Evolutionary conservation across 2,888 invertebrate species (phyloP).

Genomic region (Ochropleura leucogaster): DNA sequence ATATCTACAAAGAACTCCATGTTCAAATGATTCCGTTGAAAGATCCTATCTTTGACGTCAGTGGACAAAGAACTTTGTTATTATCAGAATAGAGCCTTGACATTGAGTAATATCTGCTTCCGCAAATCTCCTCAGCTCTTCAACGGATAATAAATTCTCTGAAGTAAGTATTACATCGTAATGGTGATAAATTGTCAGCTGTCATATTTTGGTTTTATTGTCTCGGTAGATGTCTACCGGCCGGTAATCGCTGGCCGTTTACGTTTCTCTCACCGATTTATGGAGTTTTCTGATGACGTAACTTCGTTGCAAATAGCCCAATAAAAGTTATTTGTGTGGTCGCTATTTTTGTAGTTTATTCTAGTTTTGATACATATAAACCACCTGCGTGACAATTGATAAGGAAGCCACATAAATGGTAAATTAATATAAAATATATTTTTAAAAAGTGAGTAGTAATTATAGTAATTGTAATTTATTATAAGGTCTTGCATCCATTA

Average conservation of each 20-base stretch:
- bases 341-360: slow-evolving; percentile 74
- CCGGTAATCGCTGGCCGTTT: slow-evolving; percentile 81
- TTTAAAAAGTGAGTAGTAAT: no score
- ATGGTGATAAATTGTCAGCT: slow-evolving; percentile 79
- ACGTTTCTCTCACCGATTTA: slow-evolving; percentile 83
- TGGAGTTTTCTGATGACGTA: slow-evolving; percentile 85
- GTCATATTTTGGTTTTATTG: slow-evolving; percentile 84
- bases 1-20: slow-evolving; percentile 25
- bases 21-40: slow-evolving; percentile 62
- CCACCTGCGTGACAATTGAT: not conserved
- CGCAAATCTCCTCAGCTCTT: slow-evolving; percentile 75
- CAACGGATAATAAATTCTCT: slow-evolving; percentile 78
- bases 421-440: not conserved
- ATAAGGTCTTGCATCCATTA: not conserved
- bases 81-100: slow-evolving; percentile 75
- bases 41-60: slow-evolving; percentile 63
- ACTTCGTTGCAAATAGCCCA: slow-evolving; percentile 84
- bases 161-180: slow-evolving; percentile 76
- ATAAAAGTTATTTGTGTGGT: slow-evolving; percentile 86
- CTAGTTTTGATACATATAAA: slow-evolving; percentile 11
- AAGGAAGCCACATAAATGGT: not conserved
- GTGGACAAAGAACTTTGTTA: slow-evolving; percentile 69
- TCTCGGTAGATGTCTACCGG: slow-evolving; percentile 76
- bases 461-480: not conserved
- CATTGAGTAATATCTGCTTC: slow-evolving; percentile 80